Evolutionary conservation across 1,140 invertebrate genomes (phyloP).

Genomic region (Stegodyphus dumicola): DNA sequence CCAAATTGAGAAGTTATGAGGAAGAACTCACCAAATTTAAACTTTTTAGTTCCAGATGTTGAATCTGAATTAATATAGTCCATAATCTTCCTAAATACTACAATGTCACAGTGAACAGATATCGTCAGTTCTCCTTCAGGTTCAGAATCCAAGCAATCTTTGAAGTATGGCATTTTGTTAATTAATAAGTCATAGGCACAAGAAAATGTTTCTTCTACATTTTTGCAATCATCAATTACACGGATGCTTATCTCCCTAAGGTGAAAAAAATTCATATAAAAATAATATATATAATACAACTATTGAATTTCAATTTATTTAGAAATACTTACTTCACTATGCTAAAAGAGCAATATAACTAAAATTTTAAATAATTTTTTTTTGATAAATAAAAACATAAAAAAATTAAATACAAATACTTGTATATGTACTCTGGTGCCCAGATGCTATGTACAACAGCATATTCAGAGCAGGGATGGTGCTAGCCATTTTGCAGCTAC

Average conservation of each 20-base stretch:
- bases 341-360: too few relatives aligned
- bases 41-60: conserved; percentile 37
- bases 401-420: too few relatives aligned
- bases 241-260: conserved; percentile 27
- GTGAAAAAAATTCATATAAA: not conserved
- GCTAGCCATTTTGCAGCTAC: too few relatives aligned
- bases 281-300: not conserved
- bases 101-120: conserved; percentile 61
- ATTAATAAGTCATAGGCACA: conserved; percentile 53
- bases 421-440: too few relatives aligned
- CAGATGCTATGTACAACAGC: too few relatives aligned
- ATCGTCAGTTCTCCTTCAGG: conserved; percentile 56
- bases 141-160: conserved; percentile 45
- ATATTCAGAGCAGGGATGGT: too few relatives aligned
- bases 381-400: too few relatives aligned
- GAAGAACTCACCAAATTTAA: conserved; percentile 52
- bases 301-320: too few relatives aligned
- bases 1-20: not conserved
- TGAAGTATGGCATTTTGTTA: conserved; percentile 58
- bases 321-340: too few relatives aligned
- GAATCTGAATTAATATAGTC: conserved; percentile 45
- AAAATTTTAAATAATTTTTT: too few relatives aligned
- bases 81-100: conserved; percentile 58
- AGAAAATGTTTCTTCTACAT: conserved; percentile 49
- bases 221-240: conserved; percentile 60